phyloP scores from a whole-genome alignment of 2,797 vertebrate genomes.

The Myripristis jacobus region DNA sequence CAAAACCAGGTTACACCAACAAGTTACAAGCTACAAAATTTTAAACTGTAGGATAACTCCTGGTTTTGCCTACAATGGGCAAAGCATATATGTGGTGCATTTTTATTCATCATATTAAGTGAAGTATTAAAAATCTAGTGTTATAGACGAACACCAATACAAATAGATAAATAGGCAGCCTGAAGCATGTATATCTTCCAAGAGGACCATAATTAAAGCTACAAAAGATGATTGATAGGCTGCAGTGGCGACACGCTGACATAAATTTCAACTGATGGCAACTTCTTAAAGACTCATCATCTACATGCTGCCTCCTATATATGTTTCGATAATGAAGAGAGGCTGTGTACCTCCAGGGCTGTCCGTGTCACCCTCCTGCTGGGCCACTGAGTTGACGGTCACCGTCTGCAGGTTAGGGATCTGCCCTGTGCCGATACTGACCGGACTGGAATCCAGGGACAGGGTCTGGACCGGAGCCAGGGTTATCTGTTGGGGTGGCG shows the following conservation, averaged over 20 bases:
- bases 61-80: too few relatives aligned
- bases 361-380: slow-evolving; percentile 90
- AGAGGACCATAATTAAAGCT: background rate
- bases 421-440: slow-evolving; percentile 92
- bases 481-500: slow-evolving; percentile 96
- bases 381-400: slow-evolving; percentile 94
- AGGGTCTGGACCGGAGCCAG: slow-evolving; percentile 97
- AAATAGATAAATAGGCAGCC: too few relatives aligned
- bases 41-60: too few relatives aligned
- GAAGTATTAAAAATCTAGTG: background rate
- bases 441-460: slow-evolving; percentile 91
- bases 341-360: slow-evolving; percentile 88
- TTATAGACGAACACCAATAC: too few relatives aligned
- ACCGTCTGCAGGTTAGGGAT: slow-evolving; percentile 99
- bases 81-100: too few relatives aligned
- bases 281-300: too few relatives aligned
- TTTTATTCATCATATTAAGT: too few relatives aligned
- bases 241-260: background rate
- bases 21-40: too few relatives aligned
- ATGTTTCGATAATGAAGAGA: slow-evolving; percentile 15
- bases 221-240: background rate
- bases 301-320: background rate
- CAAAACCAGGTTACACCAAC: too few relatives aligned
- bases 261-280: background rate
- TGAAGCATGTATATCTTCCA: too few relatives aligned